Conservation (phyloP, 2,113 vertebrate species). For the Lepidothrix coronata region DNA sequence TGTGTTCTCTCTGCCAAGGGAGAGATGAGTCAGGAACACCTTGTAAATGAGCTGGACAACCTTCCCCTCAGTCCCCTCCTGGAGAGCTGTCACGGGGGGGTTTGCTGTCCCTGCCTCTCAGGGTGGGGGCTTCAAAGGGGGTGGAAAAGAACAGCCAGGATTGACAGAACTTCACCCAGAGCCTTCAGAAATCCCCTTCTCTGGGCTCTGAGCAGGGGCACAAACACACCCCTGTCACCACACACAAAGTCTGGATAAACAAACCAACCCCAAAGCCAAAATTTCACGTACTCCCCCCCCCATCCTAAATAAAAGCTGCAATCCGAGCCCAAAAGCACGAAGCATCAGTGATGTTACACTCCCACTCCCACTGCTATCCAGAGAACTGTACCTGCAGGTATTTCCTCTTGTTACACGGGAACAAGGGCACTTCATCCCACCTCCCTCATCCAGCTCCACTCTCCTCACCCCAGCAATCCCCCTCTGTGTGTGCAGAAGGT, state of each 20-base stretch:
- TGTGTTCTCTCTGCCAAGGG: background rate
- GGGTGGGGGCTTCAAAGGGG: background rate
- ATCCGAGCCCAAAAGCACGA: background rate
- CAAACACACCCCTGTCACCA: background rate
- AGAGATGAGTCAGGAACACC: background rate
- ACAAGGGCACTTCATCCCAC: background rate
- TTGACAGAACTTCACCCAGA: background rate
- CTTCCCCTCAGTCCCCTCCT: background rate
- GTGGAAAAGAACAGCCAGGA: background rate
- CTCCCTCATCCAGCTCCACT: background rate
- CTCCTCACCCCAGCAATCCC: background rate
- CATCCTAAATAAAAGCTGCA: background rate
- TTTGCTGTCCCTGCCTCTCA: background rate
- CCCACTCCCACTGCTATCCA: fast-evolving
- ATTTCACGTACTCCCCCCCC: fast-evolving
- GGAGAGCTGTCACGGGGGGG: background rate
- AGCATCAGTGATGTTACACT: background rate
- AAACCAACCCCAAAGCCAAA: background rate
- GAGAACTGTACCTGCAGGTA: background rate
- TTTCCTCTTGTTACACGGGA: background rate
- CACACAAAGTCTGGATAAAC: background rate
- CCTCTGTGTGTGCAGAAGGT: background rate
- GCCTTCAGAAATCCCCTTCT: background rate
- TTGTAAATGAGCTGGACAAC: background rate
- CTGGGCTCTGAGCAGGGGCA: background rate